A percentile compares a stretch with the other conserved stretches of the same genome.
phyloP scores from a whole-genome alignment of 1,140 invertebrate genomes.

The Brachionus paranguensis region DNA sequence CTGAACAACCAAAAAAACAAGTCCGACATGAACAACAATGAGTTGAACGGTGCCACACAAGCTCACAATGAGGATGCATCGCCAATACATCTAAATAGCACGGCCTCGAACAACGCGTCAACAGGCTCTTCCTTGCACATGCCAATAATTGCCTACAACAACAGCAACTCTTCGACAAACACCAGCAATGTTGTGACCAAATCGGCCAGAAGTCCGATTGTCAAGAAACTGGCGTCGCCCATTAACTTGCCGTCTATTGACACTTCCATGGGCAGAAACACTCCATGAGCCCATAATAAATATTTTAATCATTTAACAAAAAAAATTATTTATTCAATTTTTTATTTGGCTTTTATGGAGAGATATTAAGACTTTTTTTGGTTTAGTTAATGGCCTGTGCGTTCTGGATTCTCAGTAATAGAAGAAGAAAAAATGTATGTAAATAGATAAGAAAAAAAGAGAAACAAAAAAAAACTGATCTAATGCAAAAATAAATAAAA shows the following conservation, averaged over 20 bases:
- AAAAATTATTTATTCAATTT: neutral
- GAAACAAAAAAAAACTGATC: neutral
- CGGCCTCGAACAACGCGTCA: constrained; percentile 3
- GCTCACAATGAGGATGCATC: neutral
- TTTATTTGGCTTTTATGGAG: neutral
- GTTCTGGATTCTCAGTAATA: neutral
- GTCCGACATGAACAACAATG: constrained; percentile 10
- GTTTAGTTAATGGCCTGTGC: neutral
- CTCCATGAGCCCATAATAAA: neutral
- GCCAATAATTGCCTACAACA: constrained; percentile 6
- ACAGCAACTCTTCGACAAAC: constrained; percentile 21
- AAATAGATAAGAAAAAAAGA: neutral
- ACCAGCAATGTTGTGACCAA: neutral
- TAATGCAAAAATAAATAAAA: neutral
- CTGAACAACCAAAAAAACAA: neutral
- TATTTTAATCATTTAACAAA: neutral
- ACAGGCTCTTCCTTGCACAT: constrained; percentile 32
- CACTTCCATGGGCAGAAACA: constrained; percentile 5
- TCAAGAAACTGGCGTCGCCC: constrained; percentile 16
- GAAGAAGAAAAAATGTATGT: neutral
- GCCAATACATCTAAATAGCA: constrained; percentile 22
- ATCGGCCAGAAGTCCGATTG: constrained; percentile 17
- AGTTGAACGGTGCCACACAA: neutral
- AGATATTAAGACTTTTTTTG: neutral
- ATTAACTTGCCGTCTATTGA: constrained; percentile 39